A percentile compares a stretch with the other conserved stretches of the same genome.
These are phyloP conservation scores for Synaphobranchus kaupii DNA, from an alignment of 2,797 vertebrate genomes.

Conservation along the genomic window DNA sequence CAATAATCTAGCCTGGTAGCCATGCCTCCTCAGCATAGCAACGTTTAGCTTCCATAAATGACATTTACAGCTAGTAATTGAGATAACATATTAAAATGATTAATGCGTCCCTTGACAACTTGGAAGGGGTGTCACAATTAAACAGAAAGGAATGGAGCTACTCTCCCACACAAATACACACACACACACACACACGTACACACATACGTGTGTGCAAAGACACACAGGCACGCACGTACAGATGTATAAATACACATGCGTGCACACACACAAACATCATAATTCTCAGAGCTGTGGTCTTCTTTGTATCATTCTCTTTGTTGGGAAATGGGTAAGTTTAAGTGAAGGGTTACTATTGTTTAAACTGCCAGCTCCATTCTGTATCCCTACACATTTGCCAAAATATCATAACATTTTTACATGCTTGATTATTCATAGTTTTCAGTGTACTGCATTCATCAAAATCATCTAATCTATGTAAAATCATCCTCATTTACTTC, in stretches of 20 bases:
- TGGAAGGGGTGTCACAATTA: constrained; percentile 36
- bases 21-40: constrained; percentile 55
- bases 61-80: constrained; percentile 36
- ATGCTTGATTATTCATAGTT: not conserved
- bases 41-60: constrained; percentile 48
- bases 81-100: constrained; percentile 43
- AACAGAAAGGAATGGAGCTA: not conserved
- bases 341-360: not conserved
- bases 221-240: not conserved
- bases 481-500: not conserved
- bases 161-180: not conserved
- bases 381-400: not conserved
- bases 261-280: not conserved
- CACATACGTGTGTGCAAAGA: not conserved
- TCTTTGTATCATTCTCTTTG: not conserved
- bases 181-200: not conserved
- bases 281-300: not conserved
- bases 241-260: not conserved
- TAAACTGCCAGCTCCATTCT: not conserved
- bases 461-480: not conserved
- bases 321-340: not conserved
- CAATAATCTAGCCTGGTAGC: constrained; percentile 62
- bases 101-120: constrained; percentile 39
- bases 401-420: not conserved
- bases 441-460: not conserved